Percentiles rank a stretch among this genome's conserved stretches.
These are phyloP conservation scores for Athetis lepigone DNA, from an alignment of 2,888 invertebrate genomes.

Conservation along the genomic window DNA sequence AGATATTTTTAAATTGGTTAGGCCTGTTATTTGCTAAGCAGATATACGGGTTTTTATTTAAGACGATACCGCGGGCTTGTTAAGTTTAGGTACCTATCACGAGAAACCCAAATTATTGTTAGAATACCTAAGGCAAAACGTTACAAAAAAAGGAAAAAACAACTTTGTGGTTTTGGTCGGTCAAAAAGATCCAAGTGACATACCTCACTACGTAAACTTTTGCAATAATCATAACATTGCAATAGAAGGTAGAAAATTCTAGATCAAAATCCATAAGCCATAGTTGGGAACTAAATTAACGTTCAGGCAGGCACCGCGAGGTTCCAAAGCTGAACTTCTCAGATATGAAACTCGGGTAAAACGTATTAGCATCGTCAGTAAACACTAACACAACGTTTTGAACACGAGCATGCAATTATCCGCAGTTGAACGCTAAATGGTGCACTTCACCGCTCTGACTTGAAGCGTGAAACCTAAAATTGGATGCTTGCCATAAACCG, in stretches of 20 bases:
- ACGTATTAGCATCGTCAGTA: constrained; percentile 22
- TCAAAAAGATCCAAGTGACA: background rate
- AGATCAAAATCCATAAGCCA: constrained; percentile 31
- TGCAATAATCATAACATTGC: background rate
- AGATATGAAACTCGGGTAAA: constrained; percentile 28
- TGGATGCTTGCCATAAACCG: constrained; percentile 20
- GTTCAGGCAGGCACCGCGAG: constrained; percentile 1
- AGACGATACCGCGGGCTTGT: background rate
- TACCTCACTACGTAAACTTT: background rate
- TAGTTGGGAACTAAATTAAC: constrained; percentile 14
- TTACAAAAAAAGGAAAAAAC: background rate
- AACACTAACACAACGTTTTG: constrained; percentile 27
- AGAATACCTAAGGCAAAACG: too few species aligned
- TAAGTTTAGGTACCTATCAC: too few species aligned
- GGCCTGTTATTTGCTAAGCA: too few species aligned
- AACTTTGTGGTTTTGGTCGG: background rate
- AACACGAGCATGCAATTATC: constrained; percentile 45
- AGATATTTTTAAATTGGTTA: background rate
- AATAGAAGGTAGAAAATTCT: constrained; percentile 4
- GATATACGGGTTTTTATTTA: too few species aligned
- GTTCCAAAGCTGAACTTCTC: constrained; percentile 24
- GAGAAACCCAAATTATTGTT: too few species aligned
- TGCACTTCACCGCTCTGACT: constrained; percentile 33
- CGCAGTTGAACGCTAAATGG: constrained; percentile 41
- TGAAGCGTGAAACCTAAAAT: constrained; percentile 37